Percentiles rank a stretch among this genome's conserved stretches.
Evolutionary conservation across 2,888 invertebrate genomes (phyloP).

Genomic region (Drosophila tanythrix): DNA sequence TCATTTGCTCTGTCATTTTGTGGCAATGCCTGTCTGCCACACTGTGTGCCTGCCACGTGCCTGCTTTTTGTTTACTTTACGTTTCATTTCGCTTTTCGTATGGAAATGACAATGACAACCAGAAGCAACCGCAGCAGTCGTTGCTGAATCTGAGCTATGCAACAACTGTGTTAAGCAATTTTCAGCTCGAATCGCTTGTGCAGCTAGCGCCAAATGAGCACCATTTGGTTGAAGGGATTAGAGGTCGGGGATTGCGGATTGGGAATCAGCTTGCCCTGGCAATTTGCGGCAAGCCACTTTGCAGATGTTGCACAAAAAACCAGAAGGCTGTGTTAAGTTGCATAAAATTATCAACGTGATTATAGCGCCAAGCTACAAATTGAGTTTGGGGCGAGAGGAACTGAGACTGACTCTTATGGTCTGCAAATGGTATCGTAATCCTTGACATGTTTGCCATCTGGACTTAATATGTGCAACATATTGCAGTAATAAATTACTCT

Average conservation of each 20-base stretch:
- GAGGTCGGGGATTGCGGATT: neutral
- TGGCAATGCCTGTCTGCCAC: conserved; percentile 46
- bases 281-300: conserved; percentile 76
- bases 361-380: conserved; percentile 69
- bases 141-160: conserved; percentile 44
- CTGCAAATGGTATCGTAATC: conserved; percentile 8
- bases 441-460: conserved; percentile 13
- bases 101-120: conserved; percentile 61
- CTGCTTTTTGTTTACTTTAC: conserved; percentile 70
- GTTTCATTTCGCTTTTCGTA: conserved; percentile 61
- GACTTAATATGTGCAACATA: neutral
- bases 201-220: conserved; percentile 49
- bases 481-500: neutral
- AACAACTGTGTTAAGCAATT: conserved; percentile 77
- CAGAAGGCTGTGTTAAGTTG: conserved; percentile 45
- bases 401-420: conserved; percentile 1
- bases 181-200: conserved; percentile 73
- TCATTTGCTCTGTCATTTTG: conserved; percentile 74
- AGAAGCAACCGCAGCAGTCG: conserved; percentile 10
- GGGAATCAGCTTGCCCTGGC: conserved; percentile 15
- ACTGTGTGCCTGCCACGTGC: conserved; percentile 39
- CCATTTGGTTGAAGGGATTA: conserved; percentile 6
- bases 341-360: conserved; percentile 74
- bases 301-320: conserved; percentile 72
- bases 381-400: conserved; percentile 5